A percentile compares a stretch with the other conserved stretches of the same genome.
Conservation (phyloP, 2,797 vertebrate genomes). For the Etheostoma nigrum region DNA sequence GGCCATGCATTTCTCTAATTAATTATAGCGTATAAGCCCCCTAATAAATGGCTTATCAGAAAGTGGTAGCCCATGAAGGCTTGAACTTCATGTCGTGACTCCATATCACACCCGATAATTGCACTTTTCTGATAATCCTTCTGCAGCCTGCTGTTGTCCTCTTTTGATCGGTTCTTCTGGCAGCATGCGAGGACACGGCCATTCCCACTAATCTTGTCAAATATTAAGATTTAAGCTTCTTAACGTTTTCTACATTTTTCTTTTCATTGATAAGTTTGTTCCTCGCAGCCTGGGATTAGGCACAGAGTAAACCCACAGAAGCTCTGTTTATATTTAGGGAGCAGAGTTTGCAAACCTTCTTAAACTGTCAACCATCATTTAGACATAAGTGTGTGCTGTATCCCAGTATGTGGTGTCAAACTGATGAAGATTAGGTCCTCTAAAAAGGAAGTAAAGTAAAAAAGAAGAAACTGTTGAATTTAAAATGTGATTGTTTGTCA, state of each 20-base stretch:
- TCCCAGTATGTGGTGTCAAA: not conserved
- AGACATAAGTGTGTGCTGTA: not conserved
- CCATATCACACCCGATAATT: not conserved
- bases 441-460: not conserved
- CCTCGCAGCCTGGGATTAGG: not conserved
- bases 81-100: not conserved
- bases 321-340: conserved; percentile 1
- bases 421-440: not conserved
- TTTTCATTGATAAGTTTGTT: conserved; percentile 17
- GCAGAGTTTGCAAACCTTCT: not conserved
- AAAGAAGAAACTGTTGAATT: not conserved
- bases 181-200: conserved; percentile 2
- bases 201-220: conserved; percentile 32
- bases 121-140: conserved; percentile 14
- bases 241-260: conserved; percentile 19
- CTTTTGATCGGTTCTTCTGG: conserved; percentile 2
- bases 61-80: not conserved
- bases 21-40: not conserved
- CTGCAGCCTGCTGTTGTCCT: not conserved
- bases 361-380: not conserved
- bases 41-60: not conserved
- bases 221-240: conserved; percentile 45
- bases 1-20: not conserved
- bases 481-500: not conserved
- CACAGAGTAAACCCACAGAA: not conserved